These are phyloP conservation scores for Astreopora myriophthalma DNA, from an alignment of 64 coral and sea anemone species.

Conservation along the genomic window DNA sequence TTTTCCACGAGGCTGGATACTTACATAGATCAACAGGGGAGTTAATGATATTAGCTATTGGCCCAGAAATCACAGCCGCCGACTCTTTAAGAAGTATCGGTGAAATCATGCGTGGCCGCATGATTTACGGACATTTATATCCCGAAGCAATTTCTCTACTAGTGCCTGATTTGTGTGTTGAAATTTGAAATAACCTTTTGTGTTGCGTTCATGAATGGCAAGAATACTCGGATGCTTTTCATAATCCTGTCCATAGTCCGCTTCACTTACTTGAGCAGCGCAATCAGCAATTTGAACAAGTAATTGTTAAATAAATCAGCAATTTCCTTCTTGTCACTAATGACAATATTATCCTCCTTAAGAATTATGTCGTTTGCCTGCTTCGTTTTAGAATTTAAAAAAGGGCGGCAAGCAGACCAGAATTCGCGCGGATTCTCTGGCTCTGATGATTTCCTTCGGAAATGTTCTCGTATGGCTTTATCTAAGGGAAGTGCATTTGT, in stretches of 20 bases:
- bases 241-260: not conserved
- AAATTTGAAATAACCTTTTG: slow-evolving; percentile 29
- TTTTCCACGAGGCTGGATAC: no score
- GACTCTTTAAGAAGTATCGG: slow-evolving; percentile 43
- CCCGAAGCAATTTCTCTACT: slow-evolving; percentile 22
- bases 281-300: not conserved
- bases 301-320: slow-evolving; percentile 46
- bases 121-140: slow-evolving; percentile 47
- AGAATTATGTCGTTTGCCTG: slow-evolving; percentile 61
- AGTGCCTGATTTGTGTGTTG: slow-evolving; percentile 3
- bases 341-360: slow-evolving; percentile 22
- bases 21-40: no score
- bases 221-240: not conserved
- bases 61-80: no score
- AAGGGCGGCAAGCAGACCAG: slow-evolving; percentile 30
- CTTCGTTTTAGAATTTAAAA: slow-evolving; percentile 35
- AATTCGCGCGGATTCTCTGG: slow-evolving; percentile 4
- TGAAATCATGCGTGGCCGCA: slow-evolving; percentile 48
- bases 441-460: slow-evolving; percentile 34
- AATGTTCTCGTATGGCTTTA: slow-evolving; percentile 24
- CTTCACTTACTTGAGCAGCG: not conserved
- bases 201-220: not conserved
- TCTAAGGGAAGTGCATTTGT: slow-evolving; percentile 53
- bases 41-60: no score
- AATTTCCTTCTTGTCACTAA: slow-evolving; percentile 53